phyloP scores from a whole-genome alignment of 2,888 invertebrate genomes.

The Branchellion lobata region DNA sequence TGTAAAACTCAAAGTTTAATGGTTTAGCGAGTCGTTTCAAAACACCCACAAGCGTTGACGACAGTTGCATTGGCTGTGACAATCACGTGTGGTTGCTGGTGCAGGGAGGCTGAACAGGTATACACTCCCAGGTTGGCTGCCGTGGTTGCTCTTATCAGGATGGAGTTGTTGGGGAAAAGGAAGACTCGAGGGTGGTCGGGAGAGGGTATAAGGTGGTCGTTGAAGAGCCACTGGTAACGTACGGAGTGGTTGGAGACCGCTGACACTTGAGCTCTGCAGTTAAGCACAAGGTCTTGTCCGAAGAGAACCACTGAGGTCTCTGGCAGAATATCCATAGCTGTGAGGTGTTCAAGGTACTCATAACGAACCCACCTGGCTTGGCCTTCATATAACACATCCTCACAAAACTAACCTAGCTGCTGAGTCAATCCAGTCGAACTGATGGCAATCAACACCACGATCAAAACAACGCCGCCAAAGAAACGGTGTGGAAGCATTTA shows the following conservation, averaged over 20 bases:
- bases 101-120: slow-evolving; percentile 53
- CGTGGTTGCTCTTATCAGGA: slow-evolving; percentile 54
- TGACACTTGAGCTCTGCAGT: slow-evolving; percentile 53
- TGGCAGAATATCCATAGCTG: slow-evolving; percentile 55
- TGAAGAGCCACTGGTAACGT: slow-evolving; percentile 49
- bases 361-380: too few species aligned
- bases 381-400: too few species aligned
- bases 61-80: slow-evolving; percentile 51
- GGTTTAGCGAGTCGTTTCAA: not conserved
- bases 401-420: too few species aligned
- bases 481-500: too few species aligned
- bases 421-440: too few species aligned
- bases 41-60: slow-evolving; percentile 57
- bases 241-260: not conserved
- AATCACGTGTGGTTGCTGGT: not conserved
- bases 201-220: slow-evolving; percentile 52
- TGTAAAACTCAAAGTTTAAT: not conserved
- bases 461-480: too few species aligned
- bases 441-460: too few species aligned
- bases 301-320: slow-evolving; percentile 53
- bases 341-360: not conserved
- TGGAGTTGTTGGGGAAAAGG: slow-evolving; percentile 55
- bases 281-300: slow-evolving; percentile 54
- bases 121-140: slow-evolving; percentile 55
- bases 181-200: slow-evolving; percentile 50